Evolutionary conservation across 2,113 vertebrate genomes (phyloP).

Genomic region (Todiramphus chloris): DNA sequence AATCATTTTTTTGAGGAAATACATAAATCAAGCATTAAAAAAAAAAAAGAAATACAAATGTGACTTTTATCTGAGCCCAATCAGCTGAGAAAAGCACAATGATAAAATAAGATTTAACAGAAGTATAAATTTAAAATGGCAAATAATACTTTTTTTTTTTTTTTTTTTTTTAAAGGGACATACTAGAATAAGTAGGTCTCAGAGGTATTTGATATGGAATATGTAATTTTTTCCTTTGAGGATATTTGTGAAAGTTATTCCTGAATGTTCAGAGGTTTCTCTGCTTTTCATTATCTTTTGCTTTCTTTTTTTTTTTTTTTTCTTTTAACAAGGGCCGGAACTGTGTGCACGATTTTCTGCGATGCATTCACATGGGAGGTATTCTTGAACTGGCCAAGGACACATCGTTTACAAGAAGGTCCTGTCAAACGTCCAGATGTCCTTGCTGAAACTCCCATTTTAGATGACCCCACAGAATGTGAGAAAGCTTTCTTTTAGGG

Average conservation of each 20-base stretch:
- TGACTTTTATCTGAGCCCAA: neutral
- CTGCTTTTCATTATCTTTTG: slow-evolving; percentile 33
- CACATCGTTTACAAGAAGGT: slow-evolving; percentile 45
- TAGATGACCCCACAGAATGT: slow-evolving; percentile 40
- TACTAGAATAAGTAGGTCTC: neutral
- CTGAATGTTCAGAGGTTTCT: neutral
- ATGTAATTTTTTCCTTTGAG: neutral
- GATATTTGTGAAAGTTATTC: neutral
- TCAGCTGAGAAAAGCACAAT: neutral
- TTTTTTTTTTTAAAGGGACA: neutral
- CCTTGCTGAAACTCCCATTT: slow-evolving; percentile 18
- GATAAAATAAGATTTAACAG: neutral
- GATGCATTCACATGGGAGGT: slow-evolving; percentile 37
- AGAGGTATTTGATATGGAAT: neutral
- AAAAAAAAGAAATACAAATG: neutral
- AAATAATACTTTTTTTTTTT: neutral
- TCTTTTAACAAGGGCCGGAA: neutral
- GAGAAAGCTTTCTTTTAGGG: neutral
- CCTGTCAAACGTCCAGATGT: slow-evolving; percentile 54
- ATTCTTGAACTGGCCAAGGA: slow-evolving; percentile 45
- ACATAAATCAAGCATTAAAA: neutral
- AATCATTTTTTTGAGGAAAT: neutral
- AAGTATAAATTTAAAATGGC: neutral
- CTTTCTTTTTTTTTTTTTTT: neutral
- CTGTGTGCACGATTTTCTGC: neutral